A percentile compares a stretch with the other conserved stretches of the same genome.
phyloP scores from a whole-genome alignment of 1,140 invertebrate species.

The Euura lappo region DNA sequence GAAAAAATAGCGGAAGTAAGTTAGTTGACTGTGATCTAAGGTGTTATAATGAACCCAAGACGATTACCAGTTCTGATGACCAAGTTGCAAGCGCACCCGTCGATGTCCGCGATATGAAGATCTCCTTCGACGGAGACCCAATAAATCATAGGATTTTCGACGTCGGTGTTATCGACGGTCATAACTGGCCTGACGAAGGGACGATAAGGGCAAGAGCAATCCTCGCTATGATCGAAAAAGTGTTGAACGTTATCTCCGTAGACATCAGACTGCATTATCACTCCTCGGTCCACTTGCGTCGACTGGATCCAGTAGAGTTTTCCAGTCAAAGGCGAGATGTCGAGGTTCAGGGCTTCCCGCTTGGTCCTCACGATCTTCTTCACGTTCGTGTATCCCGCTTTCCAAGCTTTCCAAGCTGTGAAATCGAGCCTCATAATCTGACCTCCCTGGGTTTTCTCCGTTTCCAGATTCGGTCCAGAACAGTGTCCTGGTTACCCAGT shows the following conservation, averaged over 20 bases:
- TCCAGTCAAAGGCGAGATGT: constrained; percentile 74
- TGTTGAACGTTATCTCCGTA: constrained; percentile 63
- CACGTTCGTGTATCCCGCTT: constrained; percentile 50
- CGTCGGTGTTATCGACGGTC: constrained; percentile 69
- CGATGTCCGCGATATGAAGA: constrained; percentile 69
- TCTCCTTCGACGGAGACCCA: constrained; percentile 67
- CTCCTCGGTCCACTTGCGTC: constrained; percentile 58
- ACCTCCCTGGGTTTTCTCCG: constrained; percentile 42
- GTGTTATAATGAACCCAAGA: constrained; percentile 22
- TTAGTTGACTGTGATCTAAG: constrained; percentile 14
- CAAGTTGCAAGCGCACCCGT: constrained; percentile 71
- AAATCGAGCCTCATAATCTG: constrained; percentile 50
- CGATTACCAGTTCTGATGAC: constrained; percentile 60
- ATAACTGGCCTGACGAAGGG: constrained; percentile 68
- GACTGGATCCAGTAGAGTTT: constrained; percentile 77
- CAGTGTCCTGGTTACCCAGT: constrained; percentile 84
- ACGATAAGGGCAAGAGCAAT: constrained; percentile 53
- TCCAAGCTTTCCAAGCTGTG: constrained; percentile 51
- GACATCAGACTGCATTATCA: constrained; percentile 68
- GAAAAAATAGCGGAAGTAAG: not conserved
- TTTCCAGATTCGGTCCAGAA: constrained; percentile 77
- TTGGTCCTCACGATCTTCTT: constrained; percentile 59
- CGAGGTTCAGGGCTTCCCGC: constrained; percentile 67
- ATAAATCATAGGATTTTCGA: constrained; percentile 65
- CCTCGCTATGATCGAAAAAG: constrained; percentile 65